phyloP scores from a whole-genome alignment of 2,888 invertebrate species.

The Norana najaformis region DNA sequence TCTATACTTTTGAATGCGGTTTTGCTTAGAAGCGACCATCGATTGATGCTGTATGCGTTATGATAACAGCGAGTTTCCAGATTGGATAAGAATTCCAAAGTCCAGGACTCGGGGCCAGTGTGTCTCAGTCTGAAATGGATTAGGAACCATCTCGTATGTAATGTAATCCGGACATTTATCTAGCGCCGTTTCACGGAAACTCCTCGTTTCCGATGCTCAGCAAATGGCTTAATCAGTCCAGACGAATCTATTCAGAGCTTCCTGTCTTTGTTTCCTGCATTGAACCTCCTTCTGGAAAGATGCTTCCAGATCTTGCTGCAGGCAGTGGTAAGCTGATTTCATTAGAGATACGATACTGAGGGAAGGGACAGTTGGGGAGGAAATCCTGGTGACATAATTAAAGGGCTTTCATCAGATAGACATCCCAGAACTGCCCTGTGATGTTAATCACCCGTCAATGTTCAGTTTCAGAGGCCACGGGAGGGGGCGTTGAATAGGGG shows the following conservation, averaged over 20 bases:
- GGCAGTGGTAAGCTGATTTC: background rate
- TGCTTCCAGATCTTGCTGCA: background rate
- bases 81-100: background rate
- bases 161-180: background rate
- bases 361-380: background rate
- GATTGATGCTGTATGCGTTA: background rate
- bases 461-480: background rate
- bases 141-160: too few relatives aligned
- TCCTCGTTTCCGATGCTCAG: background rate
- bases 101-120: too few relatives aligned
- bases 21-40: background rate
- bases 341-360: background rate
- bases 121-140: background rate
- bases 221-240: background rate
- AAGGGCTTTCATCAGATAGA: background rate
- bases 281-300: background rate
- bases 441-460: background rate
- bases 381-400: constrained; percentile 13
- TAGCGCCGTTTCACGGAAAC: background rate
- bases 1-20: background rate
- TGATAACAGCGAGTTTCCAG: background rate
- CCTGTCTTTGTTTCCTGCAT: background rate
- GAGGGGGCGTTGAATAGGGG: background rate
- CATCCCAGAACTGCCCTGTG: background rate
- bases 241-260: background rate